Percentiles rank a stretch among this genome's conserved stretches.
phyloP scores from a whole-genome alignment of 2,888 invertebrate species.

The Pardosa pseudoannulata region DNA sequence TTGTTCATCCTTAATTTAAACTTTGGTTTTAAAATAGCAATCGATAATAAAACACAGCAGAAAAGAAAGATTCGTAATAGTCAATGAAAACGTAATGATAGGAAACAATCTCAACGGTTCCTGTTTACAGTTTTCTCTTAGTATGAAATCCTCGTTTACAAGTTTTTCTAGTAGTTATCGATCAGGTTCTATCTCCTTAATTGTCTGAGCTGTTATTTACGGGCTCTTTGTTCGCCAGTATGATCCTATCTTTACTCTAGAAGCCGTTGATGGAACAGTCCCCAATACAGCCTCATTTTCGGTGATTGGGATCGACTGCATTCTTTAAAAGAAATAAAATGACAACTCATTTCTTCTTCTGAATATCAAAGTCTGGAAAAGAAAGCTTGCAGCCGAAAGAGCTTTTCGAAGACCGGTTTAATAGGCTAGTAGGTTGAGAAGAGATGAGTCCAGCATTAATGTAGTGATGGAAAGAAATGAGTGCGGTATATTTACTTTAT shows the following conservation, averaged over 20 bases:
- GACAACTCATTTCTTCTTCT: conserved; percentile 24
- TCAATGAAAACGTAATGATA: too few species aligned
- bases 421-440: conserved; percentile 57
- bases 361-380: conserved; percentile 38
- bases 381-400: conserved; percentile 11
- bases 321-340: conserved; percentile 28
- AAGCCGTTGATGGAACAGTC: conserved; percentile 16
- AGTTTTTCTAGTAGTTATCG: too few species aligned
- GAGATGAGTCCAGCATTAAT: conserved; percentile 21
- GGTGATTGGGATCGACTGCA: conserved; percentile 42
- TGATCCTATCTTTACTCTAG: conserved; percentile 36
- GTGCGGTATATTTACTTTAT: background rate
- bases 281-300: conserved; percentile 35
- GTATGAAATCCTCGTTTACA: too few species aligned
- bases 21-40: too few species aligned
- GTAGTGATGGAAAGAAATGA: background rate
- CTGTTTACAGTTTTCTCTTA: too few species aligned
- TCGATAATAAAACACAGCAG: too few species aligned
- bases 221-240: conserved; percentile 51
- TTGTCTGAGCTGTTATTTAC: conserved; percentile 57
- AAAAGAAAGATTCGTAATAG: too few species aligned
- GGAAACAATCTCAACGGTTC: too few species aligned
- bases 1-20: too few species aligned
- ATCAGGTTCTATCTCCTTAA: background rate
- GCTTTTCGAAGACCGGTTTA: conserved; percentile 27